Evolutionary conservation across 1,140 invertebrate genomes (phyloP).

Genomic region (Protaetia brevitarsis): DNA sequence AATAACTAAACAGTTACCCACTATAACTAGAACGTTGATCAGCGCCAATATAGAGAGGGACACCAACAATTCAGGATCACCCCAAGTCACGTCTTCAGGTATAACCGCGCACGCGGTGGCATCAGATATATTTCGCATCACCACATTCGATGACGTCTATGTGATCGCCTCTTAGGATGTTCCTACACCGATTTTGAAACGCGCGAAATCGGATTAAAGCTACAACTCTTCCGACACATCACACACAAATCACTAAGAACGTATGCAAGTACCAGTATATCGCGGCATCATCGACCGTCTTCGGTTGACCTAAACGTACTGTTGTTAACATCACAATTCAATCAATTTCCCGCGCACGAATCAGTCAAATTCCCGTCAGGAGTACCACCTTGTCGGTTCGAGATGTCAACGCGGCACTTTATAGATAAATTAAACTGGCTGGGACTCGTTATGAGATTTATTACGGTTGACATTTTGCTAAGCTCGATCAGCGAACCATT

Average conservation of each 20-base stretch:
- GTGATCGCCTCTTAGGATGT: too few species aligned
- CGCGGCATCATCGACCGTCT: too few species aligned
- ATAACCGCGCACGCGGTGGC: conserved; percentile 70
- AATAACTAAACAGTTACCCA: conserved; percentile 88
- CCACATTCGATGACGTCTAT: conserved; percentile 32
- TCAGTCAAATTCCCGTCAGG: neutral
- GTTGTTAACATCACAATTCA: too few species aligned
- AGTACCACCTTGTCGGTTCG: neutral
- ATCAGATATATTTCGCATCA: conserved; percentile 58
- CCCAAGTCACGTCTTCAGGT: conserved; percentile 73
- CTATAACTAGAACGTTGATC: conserved; percentile 82
- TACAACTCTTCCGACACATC: too few species aligned
- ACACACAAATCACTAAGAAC: too few species aligned
- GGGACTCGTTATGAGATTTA: neutral
- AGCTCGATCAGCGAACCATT: neutral
- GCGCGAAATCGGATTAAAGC: too few species aligned
- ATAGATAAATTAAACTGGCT: neutral
- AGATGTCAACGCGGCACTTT: neutral
- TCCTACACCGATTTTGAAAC: too few species aligned
- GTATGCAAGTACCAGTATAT: too few species aligned
- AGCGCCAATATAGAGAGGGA: conserved; percentile 74
- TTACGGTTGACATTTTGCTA: neutral
- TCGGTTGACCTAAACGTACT: too few species aligned
- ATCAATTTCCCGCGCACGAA: neutral
- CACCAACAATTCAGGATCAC: conserved; percentile 67